Evolutionary conservation across 1,140 invertebrate species (phyloP), one percentile per base, ranked within the genome.

Genomic region (Sweltsa coloradensis): DNA sequence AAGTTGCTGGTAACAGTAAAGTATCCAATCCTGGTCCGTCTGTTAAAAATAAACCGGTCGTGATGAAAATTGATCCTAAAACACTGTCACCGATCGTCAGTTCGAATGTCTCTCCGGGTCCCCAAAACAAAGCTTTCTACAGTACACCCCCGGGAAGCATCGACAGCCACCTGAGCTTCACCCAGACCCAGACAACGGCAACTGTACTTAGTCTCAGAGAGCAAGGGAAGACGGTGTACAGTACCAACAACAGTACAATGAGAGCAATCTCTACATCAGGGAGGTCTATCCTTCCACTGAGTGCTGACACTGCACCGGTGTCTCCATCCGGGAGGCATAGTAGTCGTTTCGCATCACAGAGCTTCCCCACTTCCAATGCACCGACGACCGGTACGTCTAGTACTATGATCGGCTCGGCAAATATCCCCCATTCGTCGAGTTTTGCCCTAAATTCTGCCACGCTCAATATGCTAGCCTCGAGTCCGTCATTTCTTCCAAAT

Each of bases 21-120:
- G 19, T 18, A 44, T n/a, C 37, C 13, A 26, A 26, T 25, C 14
- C 14, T 44, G 26, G 42, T 44, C 22, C n/a, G 21, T 7, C 37
- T 22, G 18, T n/a, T 23, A 1, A 2, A 19, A 14, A 5, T 9
- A 13, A 19, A 40, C 3, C 4, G 19, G 13, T 19, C 37, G 16
- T 78, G 56, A 74, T 74, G 45, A 77, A 76, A 54, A 74, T 76
- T 34, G 75, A 78, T 55, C 74, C 74, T 2, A 75, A 76, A 56
- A 77, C 74, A 0, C 51, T 78, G 4, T 70, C 70, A 36, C 73
- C 75, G 0, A 74, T 76, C 6, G 55, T 59, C 2, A 57, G 60
- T 0, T 56, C 54, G 0, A 42, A 53, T 0, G 62, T 61, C 37
- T 63, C 61, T 0, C 53, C 60, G 0, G 61, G 63, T 68, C 69